Evolutionary conservation across 2,888 invertebrate species (phyloP), one percentile per base, ranked within the genome.

Genomic region (Drosophila subquinaria): DNA sequence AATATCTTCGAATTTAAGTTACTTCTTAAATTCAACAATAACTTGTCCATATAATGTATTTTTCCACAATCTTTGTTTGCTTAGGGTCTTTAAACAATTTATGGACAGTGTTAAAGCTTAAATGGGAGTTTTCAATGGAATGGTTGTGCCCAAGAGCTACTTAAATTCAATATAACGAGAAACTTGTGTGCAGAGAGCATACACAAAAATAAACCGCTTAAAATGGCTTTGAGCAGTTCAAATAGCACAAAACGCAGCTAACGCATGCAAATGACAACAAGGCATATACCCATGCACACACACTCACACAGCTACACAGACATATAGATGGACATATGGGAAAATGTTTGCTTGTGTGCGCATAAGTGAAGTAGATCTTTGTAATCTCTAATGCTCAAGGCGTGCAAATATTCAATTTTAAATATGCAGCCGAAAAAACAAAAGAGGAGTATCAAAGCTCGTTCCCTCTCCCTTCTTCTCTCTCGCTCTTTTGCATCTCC

Each of bases 391-490:
- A 79, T 86, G 84, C 84, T 85, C 86, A 86, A 88, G 88, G 84
- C 88, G 84, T 88, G 88, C 84, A 85, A 85, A 85, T 85, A 85
- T 88, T 85, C 84, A 85, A 85, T 85, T 85, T 85, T 86, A 85
- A 88, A 85, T 88, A 86, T 85, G 83, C 86, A 79, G 63, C 67
- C 69, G 60, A 76, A 68, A 62, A 72, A 76, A 69, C 50, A 56
- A 70, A 66, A 51, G 50, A 36, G n/a, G 15, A 27, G 15, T 30
- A 30, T 23, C 61, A 40, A 35, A n/a, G 27, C 35, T 38, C 33
- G 43, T 17, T 15, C 51, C 36, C 27, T 15, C n/a, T 3, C 38
- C 43, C 38, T 23, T 23, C 36, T 17, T 17, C 17, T 17, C 27
- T 4, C 40, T 20, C 20, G 45, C 17, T 0, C 43, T 11, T n/a